These are phyloP conservation scores for Anthoscopus minutus DNA, from an alignment of 2,113 vertebrate species.

Conservation along the genomic window DNA sequence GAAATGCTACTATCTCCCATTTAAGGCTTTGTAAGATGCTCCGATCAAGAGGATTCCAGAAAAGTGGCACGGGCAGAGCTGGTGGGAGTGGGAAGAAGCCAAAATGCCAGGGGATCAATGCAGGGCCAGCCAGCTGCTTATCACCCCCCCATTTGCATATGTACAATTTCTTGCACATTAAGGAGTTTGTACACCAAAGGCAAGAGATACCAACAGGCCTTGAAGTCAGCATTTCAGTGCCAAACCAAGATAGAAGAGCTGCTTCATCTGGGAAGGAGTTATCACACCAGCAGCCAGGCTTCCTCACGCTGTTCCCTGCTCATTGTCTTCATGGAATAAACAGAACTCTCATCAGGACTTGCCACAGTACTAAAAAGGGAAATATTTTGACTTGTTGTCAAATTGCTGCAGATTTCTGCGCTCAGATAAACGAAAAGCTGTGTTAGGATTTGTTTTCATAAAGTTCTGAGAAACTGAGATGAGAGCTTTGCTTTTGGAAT, in stretches of 20 bases:
- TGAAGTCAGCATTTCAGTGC: neutral
- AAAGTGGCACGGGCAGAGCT: neutral
- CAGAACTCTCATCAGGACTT: neutral
- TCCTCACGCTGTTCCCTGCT: neutral
- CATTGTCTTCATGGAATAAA: neutral
- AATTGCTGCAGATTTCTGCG: neutral
- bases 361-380: neutral
- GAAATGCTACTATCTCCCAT: conserved; percentile 68
- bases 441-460: neutral
- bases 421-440: neutral
- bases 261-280: neutral
- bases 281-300: neutral
- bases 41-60: neutral
- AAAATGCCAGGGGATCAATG: neutral
- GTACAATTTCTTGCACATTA: conserved; percentile 13
- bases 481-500: neutral
- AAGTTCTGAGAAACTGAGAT: neutral
- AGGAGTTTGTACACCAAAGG: conserved; percentile 9
- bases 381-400: neutral
- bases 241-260: neutral
- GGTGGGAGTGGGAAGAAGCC: neutral
- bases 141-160: neutral
- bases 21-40: conserved; percentile 44
- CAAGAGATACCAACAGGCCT: conserved; percentile 19
- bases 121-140: neutral